phyloP scores from a whole-genome alignment of 2,113 vertebrate species.

The Rhagologus leucostigma region DNA sequence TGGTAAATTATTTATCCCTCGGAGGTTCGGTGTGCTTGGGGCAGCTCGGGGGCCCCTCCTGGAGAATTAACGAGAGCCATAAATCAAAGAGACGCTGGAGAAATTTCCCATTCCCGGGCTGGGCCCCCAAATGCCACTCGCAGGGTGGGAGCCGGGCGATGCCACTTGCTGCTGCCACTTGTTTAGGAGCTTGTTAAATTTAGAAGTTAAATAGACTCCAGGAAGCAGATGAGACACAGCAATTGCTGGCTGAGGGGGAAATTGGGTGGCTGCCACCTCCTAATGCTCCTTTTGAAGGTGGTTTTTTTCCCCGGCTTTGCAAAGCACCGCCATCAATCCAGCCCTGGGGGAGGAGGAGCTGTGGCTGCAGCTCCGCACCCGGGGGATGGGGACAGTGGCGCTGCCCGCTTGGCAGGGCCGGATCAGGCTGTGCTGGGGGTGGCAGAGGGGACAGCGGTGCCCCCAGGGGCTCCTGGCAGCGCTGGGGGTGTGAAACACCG shows the following conservation, averaged over 20 bases:
- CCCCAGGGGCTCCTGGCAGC: background rate
- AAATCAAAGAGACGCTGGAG: slow-evolving; percentile 75
- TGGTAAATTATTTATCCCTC: slow-evolving; percentile 78
- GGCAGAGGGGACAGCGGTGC: background rate
- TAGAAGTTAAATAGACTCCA: slow-evolving; percentile 20
- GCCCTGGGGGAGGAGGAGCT: background rate
- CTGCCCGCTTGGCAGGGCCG: background rate
- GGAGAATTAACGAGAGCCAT: slow-evolving; percentile 76
- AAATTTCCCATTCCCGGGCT: slow-evolving; percentile 57
- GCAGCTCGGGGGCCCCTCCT: slow-evolving; percentile 65
- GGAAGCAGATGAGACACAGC: background rate
- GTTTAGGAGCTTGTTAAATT: slow-evolving; percentile 39
- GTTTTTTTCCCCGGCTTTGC: background rate
- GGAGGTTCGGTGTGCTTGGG: slow-evolving; percentile 43
- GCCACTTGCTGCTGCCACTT: slow-evolving; percentile 29
- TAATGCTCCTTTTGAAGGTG: background rate
- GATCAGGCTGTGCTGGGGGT: background rate
- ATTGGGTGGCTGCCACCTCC: background rate
- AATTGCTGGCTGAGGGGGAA: background rate
- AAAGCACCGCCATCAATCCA: background rate
- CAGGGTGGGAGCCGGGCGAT: background rate
- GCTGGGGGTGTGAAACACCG: background rate
- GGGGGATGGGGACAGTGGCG: background rate
- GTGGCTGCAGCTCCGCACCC: background rate
- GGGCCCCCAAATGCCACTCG: slow-evolving; percentile 21